phyloP scores from a whole-genome alignment of 2,797 vertebrate genomes.

The Manis javanica region DNA sequence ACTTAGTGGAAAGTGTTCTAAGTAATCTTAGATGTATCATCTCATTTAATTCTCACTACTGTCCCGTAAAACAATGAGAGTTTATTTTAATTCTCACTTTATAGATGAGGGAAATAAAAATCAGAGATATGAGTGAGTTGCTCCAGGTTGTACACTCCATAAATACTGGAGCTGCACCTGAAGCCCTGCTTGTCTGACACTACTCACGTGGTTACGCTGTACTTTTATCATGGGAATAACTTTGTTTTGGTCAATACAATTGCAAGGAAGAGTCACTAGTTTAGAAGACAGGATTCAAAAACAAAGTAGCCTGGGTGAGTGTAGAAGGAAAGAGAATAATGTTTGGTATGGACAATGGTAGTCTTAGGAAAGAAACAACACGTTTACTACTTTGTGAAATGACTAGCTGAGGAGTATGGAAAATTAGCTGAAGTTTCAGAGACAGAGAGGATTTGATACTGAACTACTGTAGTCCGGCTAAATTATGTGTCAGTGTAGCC shows the following conservation, averaged over 20 bases:
- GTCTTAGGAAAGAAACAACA: background rate
- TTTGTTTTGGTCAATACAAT: background rate
- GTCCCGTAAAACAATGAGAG: background rate
- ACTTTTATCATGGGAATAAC: background rate
- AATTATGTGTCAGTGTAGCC: background rate
- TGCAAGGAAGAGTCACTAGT: background rate
- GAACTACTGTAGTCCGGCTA: background rate
- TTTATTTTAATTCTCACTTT: constrained; percentile 36
- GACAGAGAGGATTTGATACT: background rate
- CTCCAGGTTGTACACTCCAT: background rate
- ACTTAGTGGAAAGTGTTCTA: background rate
- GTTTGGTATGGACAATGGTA: background rate
- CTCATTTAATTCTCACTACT: constrained; percentile 9
- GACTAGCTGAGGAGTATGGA: background rate
- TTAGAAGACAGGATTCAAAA: background rate
- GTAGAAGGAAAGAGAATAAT: background rate
- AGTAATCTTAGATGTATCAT: background rate
- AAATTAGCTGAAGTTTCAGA: background rate
- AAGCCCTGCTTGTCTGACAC: background rate
- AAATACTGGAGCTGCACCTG: background rate
- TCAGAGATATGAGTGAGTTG: background rate
- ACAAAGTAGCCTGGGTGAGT: background rate
- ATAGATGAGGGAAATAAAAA: background rate
- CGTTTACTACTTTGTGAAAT: background rate
- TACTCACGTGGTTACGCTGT: background rate